Evolutionary conservation across 2,797 vertebrate genomes (phyloP), one percentile per base, ranked within the genome.

Genomic region (Benthosema pterotum): DNA sequence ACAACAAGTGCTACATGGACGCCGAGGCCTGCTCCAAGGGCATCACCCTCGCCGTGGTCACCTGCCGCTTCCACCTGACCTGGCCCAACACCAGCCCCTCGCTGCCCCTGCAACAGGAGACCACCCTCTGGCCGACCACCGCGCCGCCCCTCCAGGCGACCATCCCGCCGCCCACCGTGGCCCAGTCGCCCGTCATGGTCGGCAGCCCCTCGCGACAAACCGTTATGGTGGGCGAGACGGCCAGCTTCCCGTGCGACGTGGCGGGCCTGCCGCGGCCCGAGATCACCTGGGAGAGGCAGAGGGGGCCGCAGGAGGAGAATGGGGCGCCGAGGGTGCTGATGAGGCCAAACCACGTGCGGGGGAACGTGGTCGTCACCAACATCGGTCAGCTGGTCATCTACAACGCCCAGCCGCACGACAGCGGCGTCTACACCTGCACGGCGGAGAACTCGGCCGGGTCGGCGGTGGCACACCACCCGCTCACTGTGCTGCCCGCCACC

Each of bases 1-100:
- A 99, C 78, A 99, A 99, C 86, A 98, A 96, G 87, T 99, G 98
- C 86, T 99, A 96, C 91, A 97, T 99, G 97, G 97, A 99, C 0
- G 98, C 98, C 0, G 98, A 99, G 84, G 98, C 98, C 69, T 99
- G 98, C 75, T 94, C 95, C 78, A 98, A 96, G 83, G 97, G 96
- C 65, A 92, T 96, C 45, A 92, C 91, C 0, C 82, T 94, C 67
- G 89, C 90, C 0, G 90, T 95, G 0, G 94, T 94, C 67, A 92
- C 93, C 57, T 96, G 88, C 28, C 91, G 93, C 65, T 94, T 95
- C 53, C 95, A 96, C 19, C 92, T 94, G 0, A 92, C 92, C 63
- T 93, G 94, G 94, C 93, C 94, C 4, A 92, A 93, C 76, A 95
- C 94, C 42, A 95, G 94, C 63, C 92, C 94, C 2, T 25, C 67